Evolutionary conservation across 2,113 vertebrate species (phyloP).

Genomic region (Hippocampus zosterae): DNA sequence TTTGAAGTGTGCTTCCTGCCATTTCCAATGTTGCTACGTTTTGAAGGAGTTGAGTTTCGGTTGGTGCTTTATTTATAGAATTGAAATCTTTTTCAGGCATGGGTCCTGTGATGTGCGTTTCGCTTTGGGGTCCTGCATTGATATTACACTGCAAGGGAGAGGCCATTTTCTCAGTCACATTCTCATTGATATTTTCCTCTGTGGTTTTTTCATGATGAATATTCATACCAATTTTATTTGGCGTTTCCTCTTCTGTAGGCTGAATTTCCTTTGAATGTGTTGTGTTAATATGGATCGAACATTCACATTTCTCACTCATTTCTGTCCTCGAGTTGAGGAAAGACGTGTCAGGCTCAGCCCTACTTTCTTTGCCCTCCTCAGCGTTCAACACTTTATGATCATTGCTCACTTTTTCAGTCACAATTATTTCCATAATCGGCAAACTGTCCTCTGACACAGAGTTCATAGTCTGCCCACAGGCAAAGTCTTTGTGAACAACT

Average conservation of each 20-base stretch:
- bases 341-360: conserved; percentile 14
- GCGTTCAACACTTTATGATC: neutral
- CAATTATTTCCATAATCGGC: conserved; percentile 60
- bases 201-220: conserved; percentile 19
- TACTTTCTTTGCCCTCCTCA: neutral
- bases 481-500: conserved; percentile 17
- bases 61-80: conserved; percentile 46
- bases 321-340: conserved; percentile 10
- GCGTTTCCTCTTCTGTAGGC: conserved; percentile 11
- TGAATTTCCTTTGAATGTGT: conserved; percentile 20
- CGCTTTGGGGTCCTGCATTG: conserved; percentile 16
- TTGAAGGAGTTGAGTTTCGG: conserved; percentile 43
- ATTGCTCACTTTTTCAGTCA: conserved; percentile 50
- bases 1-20: conserved; percentile 21
- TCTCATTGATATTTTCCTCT: conserved; percentile 16
- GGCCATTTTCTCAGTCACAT: conserved; percentile 11
- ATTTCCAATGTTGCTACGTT: conserved; percentile 20
- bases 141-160: conserved; percentile 9
- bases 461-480: conserved; percentile 20
- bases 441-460: conserved; percentile 32
- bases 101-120: conserved; percentile 28
- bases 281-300: conserved; percentile 11
- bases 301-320: conserved; percentile 14
- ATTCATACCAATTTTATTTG: conserved; percentile 15
- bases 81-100: conserved; percentile 27